Percentiles rank a stretch among this genome's conserved stretches.
Evolutionary conservation across 2,888 invertebrate species (phyloP).

Genomic region (Mythimna ferrago): DNA sequence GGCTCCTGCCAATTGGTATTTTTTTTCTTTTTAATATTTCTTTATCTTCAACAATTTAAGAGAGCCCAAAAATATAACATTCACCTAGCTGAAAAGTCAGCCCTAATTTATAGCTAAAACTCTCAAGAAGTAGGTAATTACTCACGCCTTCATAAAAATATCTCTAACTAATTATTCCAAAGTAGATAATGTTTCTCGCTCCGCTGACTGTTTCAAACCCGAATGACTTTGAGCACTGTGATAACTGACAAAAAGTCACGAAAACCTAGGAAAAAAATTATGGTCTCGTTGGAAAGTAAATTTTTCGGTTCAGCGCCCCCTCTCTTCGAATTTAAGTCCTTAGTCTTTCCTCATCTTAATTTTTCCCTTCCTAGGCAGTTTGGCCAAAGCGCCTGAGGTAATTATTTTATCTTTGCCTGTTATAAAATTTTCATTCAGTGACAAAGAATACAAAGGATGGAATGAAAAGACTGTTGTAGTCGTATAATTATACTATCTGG

Average conservation of each 20-base stretch:
- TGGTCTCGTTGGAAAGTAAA: constrained; percentile 57
- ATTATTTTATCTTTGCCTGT: constrained; percentile 63
- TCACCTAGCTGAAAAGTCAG: constrained; percentile 3
- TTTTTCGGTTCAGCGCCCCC: constrained; percentile 63
- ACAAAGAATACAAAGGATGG: constrained; percentile 49
- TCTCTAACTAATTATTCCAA: constrained; percentile 54
- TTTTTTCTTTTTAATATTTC: not conserved
- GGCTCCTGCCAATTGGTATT: no score
- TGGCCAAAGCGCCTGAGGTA: constrained; percentile 52
- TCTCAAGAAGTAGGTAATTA: constrained; percentile 36
- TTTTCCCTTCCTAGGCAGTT: constrained; percentile 58
- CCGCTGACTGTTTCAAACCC: constrained; percentile 47
- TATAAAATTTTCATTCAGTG: constrained; percentile 55
- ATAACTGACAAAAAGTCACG: constrained; percentile 56
- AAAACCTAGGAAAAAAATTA: constrained; percentile 56
- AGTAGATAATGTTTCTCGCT: constrained; percentile 54
- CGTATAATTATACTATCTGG: constrained; percentile 31
- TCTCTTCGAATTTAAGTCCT: constrained; percentile 55
- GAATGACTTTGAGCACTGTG: constrained; percentile 50
- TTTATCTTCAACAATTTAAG: not conserved
- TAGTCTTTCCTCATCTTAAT: constrained; percentile 41
- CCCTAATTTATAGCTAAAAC: constrained; percentile 28
- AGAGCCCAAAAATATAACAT: not conserved
- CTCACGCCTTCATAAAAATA: constrained; percentile 51
- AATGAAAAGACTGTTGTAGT: constrained; percentile 43